Evolutionary conservation across 2,888 invertebrate genomes (phyloP), one percentile per base, ranked within the genome.

Genomic region (Nymphalis c-album): DNA sequence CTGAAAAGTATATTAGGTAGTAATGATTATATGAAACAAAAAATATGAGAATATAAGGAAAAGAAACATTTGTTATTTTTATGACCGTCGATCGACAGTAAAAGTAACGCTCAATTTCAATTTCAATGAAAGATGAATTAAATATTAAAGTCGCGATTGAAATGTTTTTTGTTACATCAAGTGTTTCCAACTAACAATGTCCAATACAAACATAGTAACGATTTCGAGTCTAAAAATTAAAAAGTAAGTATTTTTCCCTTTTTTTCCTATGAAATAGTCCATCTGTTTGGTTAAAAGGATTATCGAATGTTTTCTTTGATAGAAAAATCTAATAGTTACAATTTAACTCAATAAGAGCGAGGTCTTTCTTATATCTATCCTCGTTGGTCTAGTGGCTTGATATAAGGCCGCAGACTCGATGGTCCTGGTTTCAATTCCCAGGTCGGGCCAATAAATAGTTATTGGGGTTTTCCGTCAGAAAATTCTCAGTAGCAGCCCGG

Each of bases 71-170:
- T 51, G 13, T 51, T 16, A 13, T 22, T 51, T 51, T 51, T 20
- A 26, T 22, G 13, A 26, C 16, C 16, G 16, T 13, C 26, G 50
- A 2, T 50, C 10, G 50, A 4, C 20, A 51, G 1, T 22, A 51
- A 59, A 60, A 51, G 59, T 50, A 40, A 60, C 64, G 64, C 48
- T 60, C 45, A 58, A 60, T 59, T 55, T 55, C 53, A 63, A 22
- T 61, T 55, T 60, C 53, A 18, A 66, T 47, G 35, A 47, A 59
- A 20, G 8, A 6, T 7, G 13, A 13, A 51, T 22, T 22, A 51
- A 51, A 51, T 26, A 22, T 59, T 47, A 61, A 62, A 70, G 35
- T 47, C 40, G 58, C 48, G 1, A 58, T 22, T 40, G 48, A 64
- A 51, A 51, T 50, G 50, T 20, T 16, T 40, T 13, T 40, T 40